Percentiles rank a stretch among this genome's conserved stretches.
Evolutionary conservation across 1,140 invertebrate genomes (phyloP).

Genomic region (Spodoptera litura): DNA sequence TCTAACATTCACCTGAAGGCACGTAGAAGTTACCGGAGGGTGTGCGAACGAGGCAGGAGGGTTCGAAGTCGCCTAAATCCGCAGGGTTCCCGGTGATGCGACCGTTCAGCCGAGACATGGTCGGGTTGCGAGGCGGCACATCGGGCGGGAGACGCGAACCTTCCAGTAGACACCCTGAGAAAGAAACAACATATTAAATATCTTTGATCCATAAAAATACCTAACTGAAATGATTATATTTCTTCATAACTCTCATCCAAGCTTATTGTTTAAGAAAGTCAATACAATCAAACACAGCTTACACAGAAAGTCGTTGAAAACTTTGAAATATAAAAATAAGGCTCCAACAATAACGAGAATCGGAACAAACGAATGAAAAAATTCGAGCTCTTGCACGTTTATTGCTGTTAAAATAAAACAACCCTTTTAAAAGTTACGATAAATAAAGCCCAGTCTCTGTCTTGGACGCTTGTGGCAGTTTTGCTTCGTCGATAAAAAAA

Average conservation of each 20-base stretch:
- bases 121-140: constrained; percentile 95
- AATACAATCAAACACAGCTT: constrained; percentile 25
- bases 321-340: constrained; percentile 21
- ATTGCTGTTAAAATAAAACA: constrained; percentile 41
- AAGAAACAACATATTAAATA: constrained; percentile 67
- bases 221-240: not conserved
- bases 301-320: constrained; percentile 8
- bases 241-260: constrained; percentile 28
- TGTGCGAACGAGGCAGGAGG: constrained; percentile 95
- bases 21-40: constrained; percentile 97
- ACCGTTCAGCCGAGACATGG: constrained; percentile 95
- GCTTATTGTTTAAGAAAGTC: constrained; percentile 30
- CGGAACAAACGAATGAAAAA: constrained; percentile 37
- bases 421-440: constrained; percentile 36
- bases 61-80: constrained; percentile 94
- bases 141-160: constrained; percentile 92
- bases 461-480: constrained; percentile 30
- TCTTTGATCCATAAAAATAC: not conserved
- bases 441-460: constrained; percentile 32
- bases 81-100: constrained; percentile 92
- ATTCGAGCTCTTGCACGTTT: constrained; percentile 33
- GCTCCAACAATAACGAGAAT: constrained; percentile 24
- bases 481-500: constrained; percentile 39
- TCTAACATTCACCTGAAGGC: constrained; percentile 90
- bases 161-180: constrained; percentile 94